Evolutionary conservation across 35 echinoderm and acorn worm genomes (phyloP), one percentile per base, ranked within the genome.

Genomic region (Acanthaster planci): DNA sequence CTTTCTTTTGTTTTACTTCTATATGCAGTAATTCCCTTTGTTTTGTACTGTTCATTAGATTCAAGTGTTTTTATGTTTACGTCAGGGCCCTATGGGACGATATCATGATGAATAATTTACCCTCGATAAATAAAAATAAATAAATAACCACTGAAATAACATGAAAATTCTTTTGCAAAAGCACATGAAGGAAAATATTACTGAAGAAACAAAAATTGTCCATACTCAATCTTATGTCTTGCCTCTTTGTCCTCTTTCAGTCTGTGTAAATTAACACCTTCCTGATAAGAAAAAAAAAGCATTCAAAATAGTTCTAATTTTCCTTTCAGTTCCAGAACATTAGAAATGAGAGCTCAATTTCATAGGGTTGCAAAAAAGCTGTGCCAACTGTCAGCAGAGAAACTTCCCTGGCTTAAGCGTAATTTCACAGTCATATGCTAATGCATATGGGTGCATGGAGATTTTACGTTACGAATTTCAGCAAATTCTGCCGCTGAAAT

Each of bases 151-250:
- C 27, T 59, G 55, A 26, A 59, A 59, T 59, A 26, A 12, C 4
- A 59, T n/a, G 8, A 59, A 59, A 12, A 0, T n/a, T 21, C 18
- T n/a, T 26, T 59, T 59, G 5, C 55, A 59, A 55, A n/a, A n/a
- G 27, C 55, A 59, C 19, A 4, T 68, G 1, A 35, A 59, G 59
- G 31, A 68, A 84, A 21, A 57, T 8, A n/a, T n/a, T n/a, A n/a
- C n/a, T n/a, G 42, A 47, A 12, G 55, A 29, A 53, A 1, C 3
- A 17, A 35, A 2, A 83, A 21, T 35, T 44, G 37, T 7, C 52
- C 91, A 81, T 89, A 93, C 91, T 93, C 91, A 53, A 39, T 50
- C 75, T 93, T 88, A 40, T 93, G 78, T 76, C 80, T 93, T 6
- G 82, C 78, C 40, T 88, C 91, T 47, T 84, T 79, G 37, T 93